Conservation (phyloP, 2,888 invertebrate species). For the Pseudococcus longispinus region DNA sequence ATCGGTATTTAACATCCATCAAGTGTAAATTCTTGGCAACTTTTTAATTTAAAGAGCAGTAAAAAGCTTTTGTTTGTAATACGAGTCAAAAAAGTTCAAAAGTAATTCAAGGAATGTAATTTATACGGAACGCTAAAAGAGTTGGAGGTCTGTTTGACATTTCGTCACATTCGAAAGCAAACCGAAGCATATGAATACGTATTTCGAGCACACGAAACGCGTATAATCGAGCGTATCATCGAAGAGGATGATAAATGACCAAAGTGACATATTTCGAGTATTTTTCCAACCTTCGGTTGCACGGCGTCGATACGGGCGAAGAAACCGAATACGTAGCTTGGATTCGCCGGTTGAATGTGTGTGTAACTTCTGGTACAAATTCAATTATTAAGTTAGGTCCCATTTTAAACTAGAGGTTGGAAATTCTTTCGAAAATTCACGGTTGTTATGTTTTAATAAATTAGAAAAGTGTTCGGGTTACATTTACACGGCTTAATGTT, state of each 20-base stretch:
- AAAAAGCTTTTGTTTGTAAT: conserved; percentile 39
- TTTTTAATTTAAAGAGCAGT: conserved; percentile 37
- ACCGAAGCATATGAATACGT: not conserved
- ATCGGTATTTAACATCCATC: conserved; percentile 5
- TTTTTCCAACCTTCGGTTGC: not conserved
- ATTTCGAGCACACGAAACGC: not conserved
- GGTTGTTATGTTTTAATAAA: conserved; percentile 45
- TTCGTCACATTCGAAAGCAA: conserved; percentile 15
- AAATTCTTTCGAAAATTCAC: conserved; percentile 39
- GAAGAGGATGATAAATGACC: conserved; percentile 5
- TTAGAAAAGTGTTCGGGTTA: conserved; percentile 39
- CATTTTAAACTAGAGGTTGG: conserved; percentile 23
- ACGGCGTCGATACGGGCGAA: not conserved
- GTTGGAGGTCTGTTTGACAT: conserved; percentile 33
- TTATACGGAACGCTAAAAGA: conserved; percentile 25
- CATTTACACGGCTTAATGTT: conserved; percentile 26
- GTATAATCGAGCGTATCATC: not conserved
- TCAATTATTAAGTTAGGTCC: conserved; percentile 13
- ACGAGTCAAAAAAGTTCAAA: conserved; percentile 37
- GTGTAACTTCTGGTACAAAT: not conserved
- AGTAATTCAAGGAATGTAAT: conserved; percentile 39
- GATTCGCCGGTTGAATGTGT: not conserved
- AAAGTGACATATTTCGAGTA: not conserved
- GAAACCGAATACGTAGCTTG: not conserved
- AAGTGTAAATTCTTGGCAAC: conserved; percentile 1